A percentile compares a stretch with the other conserved stretches of the same genome.
phyloP scores from a whole-genome alignment of 2,797 vertebrate genomes.

The Bovichtus variegatus region DNA sequence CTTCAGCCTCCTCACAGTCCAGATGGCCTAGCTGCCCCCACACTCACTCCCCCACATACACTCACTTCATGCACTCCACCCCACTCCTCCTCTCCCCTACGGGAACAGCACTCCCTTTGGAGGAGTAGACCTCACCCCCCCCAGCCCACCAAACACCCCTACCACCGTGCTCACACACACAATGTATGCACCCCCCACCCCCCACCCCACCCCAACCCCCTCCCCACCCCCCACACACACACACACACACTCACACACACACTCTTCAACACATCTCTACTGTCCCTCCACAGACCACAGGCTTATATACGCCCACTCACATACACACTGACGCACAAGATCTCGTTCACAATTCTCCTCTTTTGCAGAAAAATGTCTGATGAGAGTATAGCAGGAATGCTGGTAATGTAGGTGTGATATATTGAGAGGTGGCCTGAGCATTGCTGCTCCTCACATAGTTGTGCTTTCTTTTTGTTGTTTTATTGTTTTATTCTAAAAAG shows the following conservation, averaged over 20 bases:
- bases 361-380: slow-evolving; percentile 59
- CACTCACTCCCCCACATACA: slow-evolving; percentile 79
- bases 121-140: slow-evolving; percentile 49
- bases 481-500: neutral
- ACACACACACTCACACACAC: slow-evolving; percentile 22
- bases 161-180: slow-evolving; percentile 40
- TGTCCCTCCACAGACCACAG: slow-evolving; percentile 70
- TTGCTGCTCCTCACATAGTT: slow-evolving; percentile 13
- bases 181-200: slow-evolving; percentile 25
- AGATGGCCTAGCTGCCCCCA: slow-evolving; percentile 85
- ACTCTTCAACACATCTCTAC: slow-evolving; percentile 55
- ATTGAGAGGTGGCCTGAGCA: slow-evolving; percentile 20
- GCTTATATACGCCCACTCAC: slow-evolving; percentile 65
- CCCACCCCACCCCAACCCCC: too few species aligned
- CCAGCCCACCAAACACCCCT: slow-evolving; percentile 8
- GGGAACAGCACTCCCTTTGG: slow-evolving; percentile 74
- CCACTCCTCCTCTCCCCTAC: slow-evolving; percentile 61
- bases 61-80: slow-evolving; percentile 70
- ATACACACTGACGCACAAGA: slow-evolving; percentile 57
- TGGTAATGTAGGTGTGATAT: slow-evolving; percentile 54
- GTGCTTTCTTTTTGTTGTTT: slow-evolving; percentile 20
- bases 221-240: neutral
- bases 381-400: slow-evolving; percentile 37
- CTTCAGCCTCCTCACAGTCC: slow-evolving; percentile 82
- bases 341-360: slow-evolving; percentile 66